Percentiles rank a stretch among this genome's conserved stretches.
Evolutionary conservation across 2,797 vertebrate species (phyloP).

Genomic region (Rhabdophis nuchalis): DNA sequence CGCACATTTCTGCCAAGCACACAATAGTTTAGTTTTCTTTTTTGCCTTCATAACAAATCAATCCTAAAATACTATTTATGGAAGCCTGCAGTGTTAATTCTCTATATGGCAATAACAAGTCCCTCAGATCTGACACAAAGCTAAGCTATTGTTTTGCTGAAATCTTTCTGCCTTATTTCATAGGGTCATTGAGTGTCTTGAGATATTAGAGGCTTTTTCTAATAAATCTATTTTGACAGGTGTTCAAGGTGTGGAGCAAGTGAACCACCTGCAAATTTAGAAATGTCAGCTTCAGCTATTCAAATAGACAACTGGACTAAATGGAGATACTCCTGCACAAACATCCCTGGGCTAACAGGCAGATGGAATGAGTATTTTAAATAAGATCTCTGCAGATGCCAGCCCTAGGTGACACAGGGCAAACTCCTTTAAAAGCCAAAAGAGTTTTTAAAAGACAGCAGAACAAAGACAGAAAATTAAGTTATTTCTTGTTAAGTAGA

Average conservation of each 20-base stretch:
- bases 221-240: conserved; percentile 61
- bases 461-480: conserved; percentile 62
- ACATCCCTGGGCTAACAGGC: conserved; percentile 50
- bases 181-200: conserved; percentile 42
- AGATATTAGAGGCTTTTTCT: conserved; percentile 50
- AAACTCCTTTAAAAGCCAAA: conserved; percentile 51
- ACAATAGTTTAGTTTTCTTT: conserved; percentile 47
- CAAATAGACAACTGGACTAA: conserved; percentile 61
- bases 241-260: conserved; percentile 60
- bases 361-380: conserved; percentile 56
- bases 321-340: conserved; percentile 63
- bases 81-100: conserved; percentile 38
- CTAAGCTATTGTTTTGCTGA: conserved; percentile 57
- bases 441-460: conserved; percentile 59
- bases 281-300: conserved; percentile 65
- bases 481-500: conserved; percentile 63
- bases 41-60: conserved; percentile 49
- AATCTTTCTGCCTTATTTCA: conserved; percentile 41
- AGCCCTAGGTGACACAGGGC: conserved; percentile 55
- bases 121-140: conserved; percentile 52
- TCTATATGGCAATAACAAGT: conserved; percentile 39
- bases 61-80: conserved; percentile 34
- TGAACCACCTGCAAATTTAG: conserved; percentile 68
- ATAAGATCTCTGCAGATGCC: conserved; percentile 52
- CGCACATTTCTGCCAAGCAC: conserved; percentile 14